Conservation (phyloP, 2,888 invertebrate species). For the Polymixis flavicincta region DNA sequence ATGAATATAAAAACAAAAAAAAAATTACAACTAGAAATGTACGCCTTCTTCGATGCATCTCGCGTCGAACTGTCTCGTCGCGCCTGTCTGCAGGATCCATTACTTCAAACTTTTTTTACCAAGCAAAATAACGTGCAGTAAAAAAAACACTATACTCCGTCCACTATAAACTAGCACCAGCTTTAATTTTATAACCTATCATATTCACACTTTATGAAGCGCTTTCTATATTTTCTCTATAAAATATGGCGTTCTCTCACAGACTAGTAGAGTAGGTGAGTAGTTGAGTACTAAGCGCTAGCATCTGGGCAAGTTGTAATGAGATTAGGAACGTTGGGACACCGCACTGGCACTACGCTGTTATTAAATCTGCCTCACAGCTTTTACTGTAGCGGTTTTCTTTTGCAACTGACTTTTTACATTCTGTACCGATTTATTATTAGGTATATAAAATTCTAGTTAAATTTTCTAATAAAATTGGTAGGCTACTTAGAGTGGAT, state of each 20-base stretch:
- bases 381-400: conserved; percentile 36
- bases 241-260: conserved; percentile 41
- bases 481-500: neutral
- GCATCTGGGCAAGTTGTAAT: conserved; percentile 57
- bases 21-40: no score
- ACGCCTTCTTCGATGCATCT: no score
- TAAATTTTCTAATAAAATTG: neutral
- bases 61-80: no score
- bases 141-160: neutral
- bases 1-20: no score
- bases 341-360: conserved; percentile 33
- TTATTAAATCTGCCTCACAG: conserved; percentile 51
- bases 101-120: neutral
- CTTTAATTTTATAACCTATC: conserved; percentile 24
- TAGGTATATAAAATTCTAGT: neutral
- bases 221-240: conserved; percentile 8
- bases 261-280: conserved; percentile 29
- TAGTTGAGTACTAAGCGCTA: conserved; percentile 29
- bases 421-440: neutral
- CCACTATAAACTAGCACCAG: neutral
- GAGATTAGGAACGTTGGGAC: conserved; percentile 44
- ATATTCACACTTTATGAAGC: conserved; percentile 37
- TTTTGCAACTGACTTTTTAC: neutral
- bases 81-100: no score
- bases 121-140: neutral